Base-by-base conservation (phyloP, 2,113 vertebrate genomes). In the Toxostoma redivivum region DNA sequence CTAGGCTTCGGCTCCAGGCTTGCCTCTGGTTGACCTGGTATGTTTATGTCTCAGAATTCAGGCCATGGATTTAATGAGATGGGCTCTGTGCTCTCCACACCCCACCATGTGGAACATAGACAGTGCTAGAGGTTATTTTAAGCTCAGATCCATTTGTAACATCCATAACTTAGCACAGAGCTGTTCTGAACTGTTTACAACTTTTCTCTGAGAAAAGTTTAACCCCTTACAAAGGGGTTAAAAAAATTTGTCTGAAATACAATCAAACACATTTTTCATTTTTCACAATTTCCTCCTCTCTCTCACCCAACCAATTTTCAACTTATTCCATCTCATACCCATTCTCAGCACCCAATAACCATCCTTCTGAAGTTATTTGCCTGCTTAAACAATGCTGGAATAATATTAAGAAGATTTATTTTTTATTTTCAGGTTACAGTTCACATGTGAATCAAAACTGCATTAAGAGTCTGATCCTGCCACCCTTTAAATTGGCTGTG, bases 71-170 rank as follows among this genome's bases (percentile, higher is more conserved):
- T 40, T 23, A 11, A 58, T 54, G 74, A 70, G 69, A 62, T 6
- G 38, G 64, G 56, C 44, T 21, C 22, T 33, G 37, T 37, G 62
- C 53, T 65, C 37, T 35, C n/a, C 45, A 38, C 4, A 40, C 5
- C 3, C 24, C 9, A 73, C 50, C 1, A 0, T 8, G 47, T 0
- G 3, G 35, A 15, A 60, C 31, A 64, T 1, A 57, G 30, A 37
- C 16, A 25, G 45, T 57, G 38, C 54, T 51, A 51, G 22, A 33
- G 5, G 12, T 28, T 16, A 31, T 66, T 83, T 86, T 35, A 78
- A 93, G 58, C 50, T 90, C 18, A 5, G 53, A 53, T 65, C 61
- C 38, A 60, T 65, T 69, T 53, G 17, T 65, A 76, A 76, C 23
- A 69, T 9, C 13, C 31, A 44, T 12, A 74, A 54, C 24, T 65